Percentiles rank a stretch among this genome's conserved stretches.
These are phyloP conservation scores for Phorcus lineatus DNA, from an alignment of 2,888 invertebrate species.

Conservation along the genomic window DNA sequence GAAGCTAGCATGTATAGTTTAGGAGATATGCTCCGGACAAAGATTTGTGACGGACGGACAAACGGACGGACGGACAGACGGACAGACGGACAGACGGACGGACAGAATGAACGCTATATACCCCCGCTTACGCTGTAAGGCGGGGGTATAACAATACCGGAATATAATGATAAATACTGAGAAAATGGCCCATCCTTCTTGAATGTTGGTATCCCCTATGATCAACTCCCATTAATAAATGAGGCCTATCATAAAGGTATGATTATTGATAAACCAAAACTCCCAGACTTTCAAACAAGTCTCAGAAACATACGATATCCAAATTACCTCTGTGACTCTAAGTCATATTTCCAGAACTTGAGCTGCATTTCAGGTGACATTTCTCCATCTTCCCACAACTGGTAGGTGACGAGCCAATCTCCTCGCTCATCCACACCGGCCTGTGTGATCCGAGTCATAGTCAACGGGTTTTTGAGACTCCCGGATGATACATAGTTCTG, in stretches of 20 bases:
- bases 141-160: too few species aligned
- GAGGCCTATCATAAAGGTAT: neutral
- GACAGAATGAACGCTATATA: too few species aligned
- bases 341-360: slow-evolving; percentile 85
- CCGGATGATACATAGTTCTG: slow-evolving; percentile 84
- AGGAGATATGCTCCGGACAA: too few species aligned
- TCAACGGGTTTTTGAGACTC: slow-evolving; percentile 78
- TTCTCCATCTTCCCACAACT: slow-evolving; percentile 78
- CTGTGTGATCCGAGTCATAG: slow-evolving; percentile 81
- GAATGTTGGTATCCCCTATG: too few species aligned
- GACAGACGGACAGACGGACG: too few species aligned
- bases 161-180: too few species aligned
- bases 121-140: too few species aligned
- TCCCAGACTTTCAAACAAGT: neutral
- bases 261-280: neutral
- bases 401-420: slow-evolving; percentile 83
- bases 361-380: slow-evolving; percentile 81
- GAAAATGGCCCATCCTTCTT: too few species aligned
- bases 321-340: slow-evolving; percentile 80
- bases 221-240: too few species aligned
- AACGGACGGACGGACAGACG: too few species aligned
- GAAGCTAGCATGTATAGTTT: too few species aligned
- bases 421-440: slow-evolving; percentile 83
- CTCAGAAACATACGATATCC: neutral
- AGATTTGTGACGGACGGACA: too few species aligned